Evolutionary conservation across 2,888 invertebrate genomes (phyloP).

Genomic region (Trissolcus japonicus): DNA sequence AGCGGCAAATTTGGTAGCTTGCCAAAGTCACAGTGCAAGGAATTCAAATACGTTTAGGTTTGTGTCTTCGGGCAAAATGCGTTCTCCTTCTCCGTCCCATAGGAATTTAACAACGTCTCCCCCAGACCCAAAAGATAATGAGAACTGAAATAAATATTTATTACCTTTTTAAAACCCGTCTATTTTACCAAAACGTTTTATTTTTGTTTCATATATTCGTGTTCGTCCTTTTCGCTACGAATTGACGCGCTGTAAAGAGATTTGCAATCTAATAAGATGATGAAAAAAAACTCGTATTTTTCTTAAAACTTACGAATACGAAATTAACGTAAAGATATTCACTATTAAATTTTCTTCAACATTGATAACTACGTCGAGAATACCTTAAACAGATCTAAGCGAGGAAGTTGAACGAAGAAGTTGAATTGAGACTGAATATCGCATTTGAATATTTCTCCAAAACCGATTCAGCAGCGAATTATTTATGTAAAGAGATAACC

Average conservation of each 20-base stretch:
- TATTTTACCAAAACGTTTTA: constrained; percentile 16
- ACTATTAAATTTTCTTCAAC: too few relatives aligned
- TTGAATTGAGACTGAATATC: constrained; percentile 26
- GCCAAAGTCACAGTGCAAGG: constrained; percentile 66
- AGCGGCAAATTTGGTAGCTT: constrained; percentile 58
- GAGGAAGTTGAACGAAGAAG: constrained; percentile 21
- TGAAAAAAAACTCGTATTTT: too few relatives aligned
- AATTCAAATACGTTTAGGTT: constrained; percentile 66
- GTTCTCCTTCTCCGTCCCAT: constrained; percentile 39
- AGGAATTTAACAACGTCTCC: constrained; percentile 37
- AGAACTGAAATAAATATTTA: constrained; percentile 55
- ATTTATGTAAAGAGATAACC: constrained; percentile 43
- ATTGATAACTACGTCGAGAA: not conserved
- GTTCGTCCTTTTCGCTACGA: constrained; percentile 13
- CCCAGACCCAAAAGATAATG: constrained; percentile 47
- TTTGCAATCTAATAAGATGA: too few relatives aligned
- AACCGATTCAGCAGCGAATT: constrained; percentile 24
- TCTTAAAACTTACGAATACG: too few relatives aligned
- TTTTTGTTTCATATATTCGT: constrained; percentile 13
- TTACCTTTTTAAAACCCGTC: constrained; percentile 41
- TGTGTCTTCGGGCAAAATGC: constrained; percentile 63
- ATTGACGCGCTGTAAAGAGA: constrained; percentile 4
- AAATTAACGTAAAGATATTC: too few relatives aligned
- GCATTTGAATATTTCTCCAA: constrained; percentile 31
- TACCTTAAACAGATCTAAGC: constrained; percentile 7